Evolutionary conservation across 2,113 vertebrate species (phyloP).

Genomic region (Copsychus sechellarum): DNA sequence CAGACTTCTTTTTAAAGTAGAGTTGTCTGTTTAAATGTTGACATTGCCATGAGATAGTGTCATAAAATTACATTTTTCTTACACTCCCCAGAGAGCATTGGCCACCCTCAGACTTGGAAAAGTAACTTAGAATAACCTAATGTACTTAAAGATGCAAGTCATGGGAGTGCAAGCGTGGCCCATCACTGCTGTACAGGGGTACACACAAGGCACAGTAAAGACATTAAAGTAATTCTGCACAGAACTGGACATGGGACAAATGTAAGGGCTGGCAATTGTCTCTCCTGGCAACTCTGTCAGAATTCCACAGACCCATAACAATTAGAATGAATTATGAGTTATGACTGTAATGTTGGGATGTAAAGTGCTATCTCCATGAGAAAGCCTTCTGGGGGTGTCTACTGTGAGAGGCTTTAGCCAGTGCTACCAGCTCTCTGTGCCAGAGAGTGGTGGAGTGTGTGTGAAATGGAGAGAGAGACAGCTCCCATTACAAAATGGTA

Average conservation of each 20-base stretch:
- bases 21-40: conserved; percentile 47
- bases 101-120: conserved; percentile 52
- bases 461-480: background rate
- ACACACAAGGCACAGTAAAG: background rate
- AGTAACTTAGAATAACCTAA: background rate
- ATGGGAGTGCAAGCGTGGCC: background rate
- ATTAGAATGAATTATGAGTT: background rate
- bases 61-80: conserved; percentile 47
- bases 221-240: background rate
- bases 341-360: background rate
- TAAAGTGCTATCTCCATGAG: background rate
- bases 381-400: background rate
- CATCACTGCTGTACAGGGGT: background rate
- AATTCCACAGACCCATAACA: background rate
- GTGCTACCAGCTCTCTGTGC: background rate
- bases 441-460: background rate
- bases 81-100: background rate
- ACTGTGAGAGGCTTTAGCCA: background rate
- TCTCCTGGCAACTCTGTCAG: background rate
- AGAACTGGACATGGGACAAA: background rate
- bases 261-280: background rate
- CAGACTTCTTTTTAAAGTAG: conserved; percentile 25
- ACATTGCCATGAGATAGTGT: conserved; percentile 46
- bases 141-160: background rate
- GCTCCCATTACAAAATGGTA: background rate